Conservation (phyloP, 2,113 vertebrate genomes). For the Polypterus senegalus region DNA sequence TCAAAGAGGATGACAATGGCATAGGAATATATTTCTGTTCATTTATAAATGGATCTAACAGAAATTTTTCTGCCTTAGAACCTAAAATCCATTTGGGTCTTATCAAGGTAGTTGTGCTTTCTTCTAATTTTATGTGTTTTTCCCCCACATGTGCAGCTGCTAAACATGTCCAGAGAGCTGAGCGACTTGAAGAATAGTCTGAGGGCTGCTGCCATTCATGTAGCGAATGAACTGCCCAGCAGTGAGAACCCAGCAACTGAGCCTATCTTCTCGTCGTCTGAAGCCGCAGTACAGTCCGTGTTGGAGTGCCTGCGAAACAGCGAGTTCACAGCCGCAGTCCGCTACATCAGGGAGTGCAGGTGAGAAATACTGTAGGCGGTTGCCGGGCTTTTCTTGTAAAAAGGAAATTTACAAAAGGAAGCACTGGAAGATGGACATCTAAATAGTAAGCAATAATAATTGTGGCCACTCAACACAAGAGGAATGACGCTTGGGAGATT, state of each 20-base stretch:
- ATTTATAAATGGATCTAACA: too few species aligned
- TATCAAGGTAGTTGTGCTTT: too few species aligned
- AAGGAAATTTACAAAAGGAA: too few species aligned
- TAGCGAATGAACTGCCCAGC: constrained; percentile 59
- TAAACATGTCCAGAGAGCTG: constrained; percentile 95
- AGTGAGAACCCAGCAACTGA: constrained; percentile 48
- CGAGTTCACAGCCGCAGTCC: constrained; percentile 76
- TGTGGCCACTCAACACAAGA: too few species aligned
- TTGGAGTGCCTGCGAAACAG: constrained; percentile 87
- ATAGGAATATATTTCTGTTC: too few species aligned
- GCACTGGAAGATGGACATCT: too few species aligned
- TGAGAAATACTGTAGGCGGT: constrained; percentile 26
- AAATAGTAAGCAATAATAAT: too few species aligned
- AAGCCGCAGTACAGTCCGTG: constrained; percentile 88
- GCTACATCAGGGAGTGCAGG: constrained; percentile 92
- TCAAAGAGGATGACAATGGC: too few species aligned
- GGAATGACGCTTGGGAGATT: too few species aligned
- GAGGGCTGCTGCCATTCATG: constrained; percentile 69
- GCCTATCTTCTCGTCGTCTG: constrained; percentile 66
- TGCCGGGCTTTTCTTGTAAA: too few species aligned
- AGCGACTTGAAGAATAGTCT: constrained; percentile 81
- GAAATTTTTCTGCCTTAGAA: too few species aligned
- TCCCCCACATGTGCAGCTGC: constrained; percentile 47
- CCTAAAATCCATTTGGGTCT: too few species aligned
- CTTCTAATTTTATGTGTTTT: neutral